A percentile compares a stretch with the other conserved stretches of the same genome.
phyloP scores from a whole-genome alignment of 2,797 vertebrate species.

The Lophius americanus region DNA sequence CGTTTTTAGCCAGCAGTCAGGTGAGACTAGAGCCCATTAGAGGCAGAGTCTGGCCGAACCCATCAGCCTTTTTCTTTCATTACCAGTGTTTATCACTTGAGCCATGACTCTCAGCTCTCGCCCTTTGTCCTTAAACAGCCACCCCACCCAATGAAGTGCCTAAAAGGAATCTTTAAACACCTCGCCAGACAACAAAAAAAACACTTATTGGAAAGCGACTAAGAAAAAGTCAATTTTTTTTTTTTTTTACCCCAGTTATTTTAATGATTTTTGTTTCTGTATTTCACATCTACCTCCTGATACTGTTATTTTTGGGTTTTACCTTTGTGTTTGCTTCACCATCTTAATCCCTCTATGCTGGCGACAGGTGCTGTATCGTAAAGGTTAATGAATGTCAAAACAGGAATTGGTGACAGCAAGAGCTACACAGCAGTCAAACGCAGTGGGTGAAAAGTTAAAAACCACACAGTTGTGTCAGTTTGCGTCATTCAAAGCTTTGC shows the following conservation, averaged over 20 bases:
- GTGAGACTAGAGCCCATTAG: conserved; percentile 65
- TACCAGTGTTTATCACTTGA: conserved; percentile 70
- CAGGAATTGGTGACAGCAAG: conserved; percentile 13
- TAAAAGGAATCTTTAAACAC: conserved; percentile 52
- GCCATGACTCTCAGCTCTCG: conserved; percentile 56
- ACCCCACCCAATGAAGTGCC: conserved; percentile 49
- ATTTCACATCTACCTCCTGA: neutral
- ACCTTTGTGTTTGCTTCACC: neutral
- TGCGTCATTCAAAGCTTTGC: conserved; percentile 29
- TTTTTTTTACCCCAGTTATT: neutral
- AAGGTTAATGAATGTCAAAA: conserved; percentile 53
- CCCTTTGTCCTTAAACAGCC: conserved; percentile 55
- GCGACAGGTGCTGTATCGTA: conserved; percentile 14
- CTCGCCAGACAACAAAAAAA: conserved; percentile 46
- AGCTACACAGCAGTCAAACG: conserved; percentile 5
- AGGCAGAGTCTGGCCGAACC: conserved; percentile 47
- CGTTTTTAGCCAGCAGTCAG: conserved; percentile 58
- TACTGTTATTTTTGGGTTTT: neutral
- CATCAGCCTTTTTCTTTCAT: conserved; percentile 69
- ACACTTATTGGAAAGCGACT: conserved; percentile 45
- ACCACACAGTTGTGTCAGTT: conserved; percentile 2
- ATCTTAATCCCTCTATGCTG: neutral
- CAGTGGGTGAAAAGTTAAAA: conserved; percentile 9
- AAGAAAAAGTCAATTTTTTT: conserved; percentile 1
- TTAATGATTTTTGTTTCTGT: neutral